Base-by-base conservation (phyloP, 2,113 vertebrate genomes). In the Channa argus region DNA sequence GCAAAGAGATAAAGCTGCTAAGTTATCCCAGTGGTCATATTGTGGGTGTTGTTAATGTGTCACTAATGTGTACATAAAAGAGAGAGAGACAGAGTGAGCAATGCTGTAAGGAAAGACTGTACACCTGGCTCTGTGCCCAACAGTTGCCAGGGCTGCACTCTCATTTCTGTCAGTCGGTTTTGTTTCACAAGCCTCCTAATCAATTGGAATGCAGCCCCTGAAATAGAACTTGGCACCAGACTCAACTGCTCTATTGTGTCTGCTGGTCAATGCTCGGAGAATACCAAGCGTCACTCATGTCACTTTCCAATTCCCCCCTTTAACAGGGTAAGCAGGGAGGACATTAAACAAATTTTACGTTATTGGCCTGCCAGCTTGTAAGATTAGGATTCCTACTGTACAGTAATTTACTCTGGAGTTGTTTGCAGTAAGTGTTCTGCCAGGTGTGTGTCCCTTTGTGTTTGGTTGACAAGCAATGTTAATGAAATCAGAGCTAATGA, bases 131-230 rank as follows among this genome's bases (percentile, higher is more conserved):
- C 11, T 0, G 38, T 89, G 88, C 93, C 94, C 84, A 85, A 87
- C 85, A 85, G 88, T 91, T 90, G 88, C 91, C 83, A 78, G 74
- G 86, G 61, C 85, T 69, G 12, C 63, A 75, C 68, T 90, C 88
- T 84, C 86, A 69, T 86, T 90, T 89, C 87, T 93, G 93, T 92
- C 91, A 86, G 83, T 82, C 82, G 82, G 64, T 78, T 94, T 92
- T 94, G 92, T 94, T 93, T 92, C 93, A 94, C 91, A 91, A 91
- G 89, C 90, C 79, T 82, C 84, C 88, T 91, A 93, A 93, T 94
- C 92, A 94, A 93, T 91, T 93, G 91, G 89, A 93, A 93, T 82
- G 85, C 86, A 84, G 83, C 86, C 91, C 88, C 89, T 86, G 84
- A 93, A 93, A 93, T 84, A 86, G 83, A 92, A 90, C 82, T 91